Conservation (phyloP, 1,140 invertebrate genomes). For the Drosophila willistoni region DNA sequence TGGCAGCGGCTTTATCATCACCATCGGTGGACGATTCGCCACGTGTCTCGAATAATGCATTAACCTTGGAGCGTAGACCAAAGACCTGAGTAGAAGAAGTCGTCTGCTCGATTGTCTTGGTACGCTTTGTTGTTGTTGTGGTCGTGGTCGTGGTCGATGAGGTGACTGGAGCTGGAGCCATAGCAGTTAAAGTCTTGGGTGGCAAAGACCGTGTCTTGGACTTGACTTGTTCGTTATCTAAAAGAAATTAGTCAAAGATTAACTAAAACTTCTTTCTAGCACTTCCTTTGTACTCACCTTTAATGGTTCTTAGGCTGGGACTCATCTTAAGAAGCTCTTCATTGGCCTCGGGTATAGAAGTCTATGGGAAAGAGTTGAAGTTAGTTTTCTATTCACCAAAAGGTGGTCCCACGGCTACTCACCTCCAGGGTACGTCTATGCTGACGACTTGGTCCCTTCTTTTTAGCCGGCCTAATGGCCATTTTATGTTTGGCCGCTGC, state of each 20-base stretch:
- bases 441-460: conserved; percentile 88
- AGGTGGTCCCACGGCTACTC: conserved; percentile 16
- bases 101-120: conserved; percentile 53
- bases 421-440: conserved; percentile 86
- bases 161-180: conserved; percentile 10
- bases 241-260: no score
- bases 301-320: conserved; percentile 80
- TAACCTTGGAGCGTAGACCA: conserved; percentile 55
- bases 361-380: conserved; percentile 65
- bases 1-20: conserved; percentile 37
- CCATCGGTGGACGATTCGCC: conserved; percentile 72
- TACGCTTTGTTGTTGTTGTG: conserved; percentile 33
- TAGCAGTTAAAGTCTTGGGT: conserved; percentile 78
- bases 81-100: conserved; percentile 39
- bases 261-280: no score
- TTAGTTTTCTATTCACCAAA: neutral
- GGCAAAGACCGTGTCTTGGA: conserved; percentile 88
- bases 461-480: conserved; percentile 89
- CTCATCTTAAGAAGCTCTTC: conserved; percentile 85
- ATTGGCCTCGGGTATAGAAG: conserved; percentile 89
- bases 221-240: conserved; percentile 79
- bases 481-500: conserved; percentile 91
- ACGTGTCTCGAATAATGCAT: conserved; percentile 45
- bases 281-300: conserved; percentile 35
- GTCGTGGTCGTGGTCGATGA: neutral